A percentile compares a stretch with the other conserved stretches of the same genome.
phyloP scores from a whole-genome alignment of 2,888 invertebrate genomes.

The Romanomermis culicivorax region DNA sequence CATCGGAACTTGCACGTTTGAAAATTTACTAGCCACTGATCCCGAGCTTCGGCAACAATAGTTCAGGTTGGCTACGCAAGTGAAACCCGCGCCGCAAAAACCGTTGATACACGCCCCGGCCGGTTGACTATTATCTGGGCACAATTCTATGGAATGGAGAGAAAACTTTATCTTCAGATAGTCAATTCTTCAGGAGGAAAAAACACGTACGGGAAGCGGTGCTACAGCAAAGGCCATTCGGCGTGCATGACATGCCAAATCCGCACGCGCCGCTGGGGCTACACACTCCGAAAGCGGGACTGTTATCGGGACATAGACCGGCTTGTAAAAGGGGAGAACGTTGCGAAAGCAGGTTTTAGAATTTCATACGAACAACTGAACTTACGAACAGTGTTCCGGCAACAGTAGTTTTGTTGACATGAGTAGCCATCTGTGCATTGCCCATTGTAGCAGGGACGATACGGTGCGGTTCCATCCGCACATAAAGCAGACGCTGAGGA shows the following conservation, averaged over 20 bases:
- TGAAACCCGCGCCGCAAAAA: constrained; percentile 6
- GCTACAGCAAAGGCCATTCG: constrained; percentile 6
- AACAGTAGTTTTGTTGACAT: constrained; percentile 9
- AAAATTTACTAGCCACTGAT: background rate
- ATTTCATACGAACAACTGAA: no score
- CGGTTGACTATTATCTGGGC: constrained; percentile 27
- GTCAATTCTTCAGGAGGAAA: background rate
- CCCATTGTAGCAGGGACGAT: constrained; percentile 18
- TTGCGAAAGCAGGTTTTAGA: no score
- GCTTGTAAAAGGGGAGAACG: no score
- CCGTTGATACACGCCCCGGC: constrained; percentile 28
- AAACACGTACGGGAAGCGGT: background rate
- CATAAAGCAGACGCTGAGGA: no score
- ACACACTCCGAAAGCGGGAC: constrained; percentile 7
- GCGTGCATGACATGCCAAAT: constrained; percentile 1
- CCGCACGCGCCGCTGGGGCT: constrained; percentile 9
- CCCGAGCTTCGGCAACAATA: constrained; percentile 20
- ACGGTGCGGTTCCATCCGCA: constrained; percentile 15
- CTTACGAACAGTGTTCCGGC: background rate
- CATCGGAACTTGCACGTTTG: no score
- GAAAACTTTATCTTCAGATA: background rate
- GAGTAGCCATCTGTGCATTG: constrained; percentile 20
- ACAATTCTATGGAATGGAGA: constrained; percentile 17
- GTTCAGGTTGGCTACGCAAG: constrained; percentile 14
- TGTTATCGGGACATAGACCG: constrained; percentile 2